Conservation (phyloP, 2,797 vertebrate species). For the Ctenosaura bakeri region DNA sequence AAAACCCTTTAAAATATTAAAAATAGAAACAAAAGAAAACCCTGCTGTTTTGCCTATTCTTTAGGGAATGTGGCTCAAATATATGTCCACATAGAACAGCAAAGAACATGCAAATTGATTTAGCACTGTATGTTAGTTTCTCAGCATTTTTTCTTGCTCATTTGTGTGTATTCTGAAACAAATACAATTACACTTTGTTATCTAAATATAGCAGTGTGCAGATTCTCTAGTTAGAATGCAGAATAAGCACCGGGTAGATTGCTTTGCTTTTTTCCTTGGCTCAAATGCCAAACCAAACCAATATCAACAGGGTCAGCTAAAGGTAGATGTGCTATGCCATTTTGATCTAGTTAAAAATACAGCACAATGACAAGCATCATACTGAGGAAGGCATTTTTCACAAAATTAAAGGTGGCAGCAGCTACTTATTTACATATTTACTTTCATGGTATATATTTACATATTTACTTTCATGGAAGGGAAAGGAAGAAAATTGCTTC, state of each 20-base stretch:
- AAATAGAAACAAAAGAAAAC: neutral
- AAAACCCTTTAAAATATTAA: no score
- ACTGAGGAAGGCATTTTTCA: neutral
- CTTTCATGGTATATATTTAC: neutral
- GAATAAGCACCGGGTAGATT: constrained; percentile 15
- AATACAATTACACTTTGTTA: neutral
- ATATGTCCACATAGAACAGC: neutral
- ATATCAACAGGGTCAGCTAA: constrained; percentile 8
- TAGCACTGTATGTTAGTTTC: neutral
- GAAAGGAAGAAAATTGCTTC: neutral
- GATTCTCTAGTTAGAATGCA: neutral
- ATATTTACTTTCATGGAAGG: neutral
- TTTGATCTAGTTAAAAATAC: constrained; percentile 8
- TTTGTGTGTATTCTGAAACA: neutral
- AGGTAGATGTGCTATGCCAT: neutral
- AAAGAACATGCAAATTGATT: neutral
- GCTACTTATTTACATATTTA: neutral
- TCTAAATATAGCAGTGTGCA: neutral
- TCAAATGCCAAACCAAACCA: neutral
- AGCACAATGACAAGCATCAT: neutral
- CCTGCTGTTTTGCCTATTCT: neutral
- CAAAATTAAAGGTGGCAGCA: constrained; percentile 2
- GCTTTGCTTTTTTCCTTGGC: neutral
- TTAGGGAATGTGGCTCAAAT: neutral
- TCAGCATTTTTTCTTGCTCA: neutral